Conservation (phyloP, 2,797 vertebrate species). For the Vireo griseus region DNA sequence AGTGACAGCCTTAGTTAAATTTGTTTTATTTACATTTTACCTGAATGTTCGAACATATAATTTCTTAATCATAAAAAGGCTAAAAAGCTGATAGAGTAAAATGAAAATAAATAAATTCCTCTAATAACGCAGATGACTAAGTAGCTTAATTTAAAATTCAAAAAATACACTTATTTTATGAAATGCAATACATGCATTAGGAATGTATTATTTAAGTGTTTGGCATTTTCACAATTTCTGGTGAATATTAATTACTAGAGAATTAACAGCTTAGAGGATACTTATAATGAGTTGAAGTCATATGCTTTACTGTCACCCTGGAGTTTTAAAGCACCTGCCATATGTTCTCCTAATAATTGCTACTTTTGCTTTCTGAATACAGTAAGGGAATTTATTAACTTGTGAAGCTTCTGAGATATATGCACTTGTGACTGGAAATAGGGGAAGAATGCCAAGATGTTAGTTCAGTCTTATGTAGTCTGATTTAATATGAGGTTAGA, state of each 20-base stretch:
- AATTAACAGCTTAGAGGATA: conserved; percentile 57
- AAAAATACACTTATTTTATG: background rate
- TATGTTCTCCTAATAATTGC: conserved; percentile 66
- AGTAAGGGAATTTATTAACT: conserved; percentile 9
- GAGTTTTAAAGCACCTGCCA: conserved; percentile 56
- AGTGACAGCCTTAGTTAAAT: background rate
- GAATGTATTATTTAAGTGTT: background rate
- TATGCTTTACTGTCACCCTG: conserved; percentile 43
- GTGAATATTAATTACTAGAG: conserved; percentile 58
- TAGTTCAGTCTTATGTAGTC: background rate
- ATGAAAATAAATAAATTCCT: background rate
- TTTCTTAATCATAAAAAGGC: background rate
- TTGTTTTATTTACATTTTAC: background rate
- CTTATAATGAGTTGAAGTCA: conserved; percentile 56
- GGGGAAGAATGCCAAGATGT: background rate
- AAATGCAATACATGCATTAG: background rate
- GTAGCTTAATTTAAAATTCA: background rate
- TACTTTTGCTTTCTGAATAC: conserved; percentile 5
- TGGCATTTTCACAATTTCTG: conserved; percentile 35
- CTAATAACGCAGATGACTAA: background rate
- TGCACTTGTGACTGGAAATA: background rate
- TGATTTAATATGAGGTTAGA: background rate
- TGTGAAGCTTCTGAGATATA: background rate
- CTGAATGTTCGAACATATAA: background rate
- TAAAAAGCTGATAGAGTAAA: background rate